Evolutionary conservation across 2,797 vertebrate species (phyloP), one percentile per base, ranked within the genome.

Genomic region (Pipistrellus nathusii): DNA sequence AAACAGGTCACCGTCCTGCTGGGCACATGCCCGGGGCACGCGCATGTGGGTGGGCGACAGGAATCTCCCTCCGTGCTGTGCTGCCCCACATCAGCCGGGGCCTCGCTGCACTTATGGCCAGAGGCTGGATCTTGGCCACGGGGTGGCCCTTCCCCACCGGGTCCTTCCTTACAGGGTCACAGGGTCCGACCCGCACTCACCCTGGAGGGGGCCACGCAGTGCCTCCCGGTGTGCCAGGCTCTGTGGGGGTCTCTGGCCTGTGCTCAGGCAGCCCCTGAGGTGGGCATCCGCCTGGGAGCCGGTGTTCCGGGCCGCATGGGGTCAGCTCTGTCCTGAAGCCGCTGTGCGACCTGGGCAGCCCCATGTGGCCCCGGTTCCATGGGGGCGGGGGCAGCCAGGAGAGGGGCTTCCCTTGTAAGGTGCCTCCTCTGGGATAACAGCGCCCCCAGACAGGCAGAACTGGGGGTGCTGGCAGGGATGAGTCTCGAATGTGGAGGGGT

Each of bases 31-130:
- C 57, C 55, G 12, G 77, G 38, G 53, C 88, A 25, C 53, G 48
- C 25, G 20, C 72, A 13, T 10, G 38, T 38, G 38, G 27, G 77
- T 80, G 83, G 93, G 88, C 2, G 30, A 17, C 62, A 93, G 91
- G 89, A 90, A 95, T 93, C 94, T 94, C 48, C 38, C 94, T 94
- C 48, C 38, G 20, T 38, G n/a, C 41, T 73, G 59, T 8, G n/a
- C n/a, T n/a, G n/a, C 86, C 51, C 85, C 62, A 41, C 46, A 21
- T 66, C 69, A 87, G 62, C 20, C 35, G 78, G 32, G 46, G 46
- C 69, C 44, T 66, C 51, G 15, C 75, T 78, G 53, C 53, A 85
- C 12, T 4, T 48, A 32, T 44, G 35, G 66, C 72, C 17, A n/a
- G n/a, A 84, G 48, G 84, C 53, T 85, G 80, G 68, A 48, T 35